These are phyloP conservation scores for Hermetia illucens DNA, from an alignment of 1,140 invertebrate genomes.

Conservation along the genomic window DNA sequence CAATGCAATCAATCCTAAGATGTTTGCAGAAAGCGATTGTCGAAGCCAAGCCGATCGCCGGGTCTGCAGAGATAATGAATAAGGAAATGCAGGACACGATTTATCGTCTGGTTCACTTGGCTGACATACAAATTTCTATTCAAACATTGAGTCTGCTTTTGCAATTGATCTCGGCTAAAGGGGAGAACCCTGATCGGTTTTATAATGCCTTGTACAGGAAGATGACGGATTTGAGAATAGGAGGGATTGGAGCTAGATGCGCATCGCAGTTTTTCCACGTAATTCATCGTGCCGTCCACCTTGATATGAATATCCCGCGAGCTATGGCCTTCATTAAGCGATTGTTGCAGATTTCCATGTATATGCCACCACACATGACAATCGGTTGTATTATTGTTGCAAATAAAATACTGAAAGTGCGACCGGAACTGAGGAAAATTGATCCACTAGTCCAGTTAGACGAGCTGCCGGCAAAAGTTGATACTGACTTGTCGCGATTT, in stretches of 20 bases:
- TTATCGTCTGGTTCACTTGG: slow-evolving; percentile 78
- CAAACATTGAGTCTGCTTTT: slow-evolving; percentile 78
- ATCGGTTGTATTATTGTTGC: slow-evolving; percentile 27
- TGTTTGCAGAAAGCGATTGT: slow-evolving; percentile 26
- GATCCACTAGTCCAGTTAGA: not conserved
- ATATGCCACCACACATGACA: slow-evolving; percentile 18
- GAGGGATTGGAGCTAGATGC: slow-evolving; percentile 46
- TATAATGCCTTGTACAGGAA: slow-evolving; percentile 85
- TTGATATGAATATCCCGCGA: slow-evolving; percentile 55
- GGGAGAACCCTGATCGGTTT: slow-evolving; percentile 47
- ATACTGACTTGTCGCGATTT: slow-evolving; percentile 19
- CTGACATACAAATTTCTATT: slow-evolving; percentile 66
- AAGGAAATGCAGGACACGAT: slow-evolving; percentile 50
- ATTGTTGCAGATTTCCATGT: slow-evolving; percentile 57
- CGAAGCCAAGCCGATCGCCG: slow-evolving; percentile 20
- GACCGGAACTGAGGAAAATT: slow-evolving; percentile 13
- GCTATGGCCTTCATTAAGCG: slow-evolving; percentile 81
- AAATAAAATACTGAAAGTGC: slow-evolving; percentile 23
- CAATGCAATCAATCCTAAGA: slow-evolving; percentile 70
- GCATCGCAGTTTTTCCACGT: slow-evolving; percentile 78
- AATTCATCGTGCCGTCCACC: slow-evolving; percentile 68
- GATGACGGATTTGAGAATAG: slow-evolving; percentile 61
- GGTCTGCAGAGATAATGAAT: slow-evolving; percentile 17
- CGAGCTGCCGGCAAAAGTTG: slow-evolving; percentile 2
- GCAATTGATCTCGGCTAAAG: slow-evolving; percentile 53